Evolutionary conservation across 2,113 vertebrate species (phyloP), one percentile per base, ranked within the genome.

Genomic region (Semnornis frantzii): DNA sequence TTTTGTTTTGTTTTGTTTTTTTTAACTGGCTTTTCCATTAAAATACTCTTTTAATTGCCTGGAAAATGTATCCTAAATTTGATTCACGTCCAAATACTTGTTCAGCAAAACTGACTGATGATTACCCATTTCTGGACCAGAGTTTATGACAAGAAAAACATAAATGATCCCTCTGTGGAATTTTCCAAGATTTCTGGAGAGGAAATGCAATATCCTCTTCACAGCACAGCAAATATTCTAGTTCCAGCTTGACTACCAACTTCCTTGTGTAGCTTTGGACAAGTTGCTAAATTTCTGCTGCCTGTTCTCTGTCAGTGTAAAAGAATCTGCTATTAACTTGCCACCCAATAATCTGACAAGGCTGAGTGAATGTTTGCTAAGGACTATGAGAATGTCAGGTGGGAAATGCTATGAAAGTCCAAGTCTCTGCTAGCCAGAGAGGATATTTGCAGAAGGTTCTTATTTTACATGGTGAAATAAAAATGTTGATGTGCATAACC

Each of bases 121-220:
- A 37, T 73, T 88, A 63, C 34, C 39, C 20, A 18, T 82, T 93
- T 92, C 70, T 93, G 59, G 39, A 85, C 54, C 18, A 72, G 27
- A 73, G 59, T 77, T 89, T 92, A 42, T 94, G 89, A 72, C 27
- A 70, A 95, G 31, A 64, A 82, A 89, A 85, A 84, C 25, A 57
- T 48, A 73, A 78, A 63, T 57, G 64, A 90, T 69, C 8, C 5
- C 46, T 88, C 76, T 64, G 39, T 89, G 64, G 75, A 93, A 90
- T 84, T 94, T 92, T 91, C 72, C 80, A 88, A 39, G 68, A 54
- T 63, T 91, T 94, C 71, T 91, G 42, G 48, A 85, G 28, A 82
- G 64, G 75, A 96, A 95, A 57, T 73, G 68, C 52, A 85, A 27
- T 91, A 93, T 87, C 69, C 46, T 91, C 30, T 73, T 70, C 63